Conservation (phyloP, 2,797 vertebrate species). For the Sebastes vulpes region DNA sequence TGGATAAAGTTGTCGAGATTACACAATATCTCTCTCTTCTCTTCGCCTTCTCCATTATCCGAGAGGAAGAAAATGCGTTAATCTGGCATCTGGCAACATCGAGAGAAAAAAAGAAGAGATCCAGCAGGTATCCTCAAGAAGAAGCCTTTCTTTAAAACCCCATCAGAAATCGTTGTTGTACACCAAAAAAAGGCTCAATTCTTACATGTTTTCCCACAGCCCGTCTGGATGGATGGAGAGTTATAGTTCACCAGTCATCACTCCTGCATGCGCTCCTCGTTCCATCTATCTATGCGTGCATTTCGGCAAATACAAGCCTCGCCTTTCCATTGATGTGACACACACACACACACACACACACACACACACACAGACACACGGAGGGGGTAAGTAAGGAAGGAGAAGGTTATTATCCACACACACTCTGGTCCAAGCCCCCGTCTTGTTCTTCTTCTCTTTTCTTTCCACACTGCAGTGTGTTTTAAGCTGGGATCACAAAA, state of each 20-base stretch:
- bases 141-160: slow-evolving; percentile 15
- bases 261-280: slow-evolving; percentile 51
- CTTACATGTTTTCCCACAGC: slow-evolving; percentile 33
- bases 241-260: slow-evolving; percentile 67
- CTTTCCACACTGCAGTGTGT: slow-evolving; percentile 40
- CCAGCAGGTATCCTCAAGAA: slow-evolving; percentile 56
- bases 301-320: slow-evolving; percentile 37
- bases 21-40: slow-evolving; percentile 29
- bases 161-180: slow-evolving; percentile 20
- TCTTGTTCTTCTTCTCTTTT: background rate
- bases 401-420: slow-evolving; percentile 61
- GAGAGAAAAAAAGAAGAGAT: slow-evolving; percentile 19
- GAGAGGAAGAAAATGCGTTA: slow-evolving; percentile 1
- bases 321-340: slow-evolving; percentile 64
- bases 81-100: slow-evolving; percentile 20
- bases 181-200: slow-evolving; percentile 22
- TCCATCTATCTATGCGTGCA: slow-evolving; percentile 49
- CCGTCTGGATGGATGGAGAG: slow-evolving; percentile 36
- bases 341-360: slow-evolving; percentile 11
- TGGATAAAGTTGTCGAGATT: slow-evolving; percentile 54
- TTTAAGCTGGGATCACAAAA: slow-evolving; percentile 38
- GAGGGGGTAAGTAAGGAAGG: background rate
- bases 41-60: slow-evolving; percentile 41
- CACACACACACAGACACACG: background rate
- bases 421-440: background rate